Conservation (phyloP, 1,140 invertebrate species). For the Drosophila lacteicornis region DNA sequence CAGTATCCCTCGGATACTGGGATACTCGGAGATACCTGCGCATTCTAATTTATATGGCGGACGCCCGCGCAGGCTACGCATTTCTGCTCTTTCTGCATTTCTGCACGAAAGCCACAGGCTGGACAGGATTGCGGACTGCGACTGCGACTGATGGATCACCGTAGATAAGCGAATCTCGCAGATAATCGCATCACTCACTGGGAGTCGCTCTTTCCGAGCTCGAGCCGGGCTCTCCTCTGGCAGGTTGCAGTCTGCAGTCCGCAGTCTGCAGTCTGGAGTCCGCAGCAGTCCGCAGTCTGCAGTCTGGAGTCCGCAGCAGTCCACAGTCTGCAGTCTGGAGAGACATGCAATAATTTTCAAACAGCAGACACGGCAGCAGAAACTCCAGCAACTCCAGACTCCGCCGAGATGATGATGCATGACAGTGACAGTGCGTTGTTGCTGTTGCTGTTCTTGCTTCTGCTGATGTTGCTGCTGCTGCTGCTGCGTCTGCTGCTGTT, state of each 20-base stretch:
- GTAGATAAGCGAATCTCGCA: slow-evolving; percentile 84
- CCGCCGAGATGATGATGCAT: slow-evolving; percentile 75
- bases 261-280: slow-evolving; percentile 19
- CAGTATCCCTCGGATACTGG: slow-evolving; percentile 37
- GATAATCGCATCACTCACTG: slow-evolving; percentile 84
- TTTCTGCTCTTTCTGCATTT: slow-evolving; percentile 41
- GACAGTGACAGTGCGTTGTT: slow-evolving; percentile 81
- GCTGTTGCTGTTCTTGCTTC: slow-evolving; percentile 47
- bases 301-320: slow-evolving; percentile 18
- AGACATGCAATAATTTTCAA: slow-evolving; percentile 83
- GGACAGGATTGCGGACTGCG: slow-evolving; percentile 30
- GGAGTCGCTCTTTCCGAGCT: slow-evolving; percentile 35
- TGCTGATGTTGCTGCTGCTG: slow-evolving; percentile 51
- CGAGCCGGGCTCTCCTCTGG: slow-evolving; percentile 51
- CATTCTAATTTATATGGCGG: slow-evolving; percentile 80
- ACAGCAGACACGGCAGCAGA: slow-evolving; percentile 42
- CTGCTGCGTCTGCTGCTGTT: slow-evolving; percentile 42
- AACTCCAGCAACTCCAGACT: slow-evolving; percentile 26
- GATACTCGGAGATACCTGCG: slow-evolving; percentile 45
- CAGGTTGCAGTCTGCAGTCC: slow-evolving; percentile 49
- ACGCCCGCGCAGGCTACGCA: slow-evolving; percentile 78
- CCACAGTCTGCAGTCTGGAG: slow-evolving; percentile 28
- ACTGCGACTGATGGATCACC: slow-evolving; percentile 80
- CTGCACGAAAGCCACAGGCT: slow-evolving; percentile 59
- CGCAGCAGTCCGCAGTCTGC: slow-evolving; percentile 26